phyloP scores from a whole-genome alignment of 2,113 vertebrate genomes.

The Anoura caudifer region DNA sequence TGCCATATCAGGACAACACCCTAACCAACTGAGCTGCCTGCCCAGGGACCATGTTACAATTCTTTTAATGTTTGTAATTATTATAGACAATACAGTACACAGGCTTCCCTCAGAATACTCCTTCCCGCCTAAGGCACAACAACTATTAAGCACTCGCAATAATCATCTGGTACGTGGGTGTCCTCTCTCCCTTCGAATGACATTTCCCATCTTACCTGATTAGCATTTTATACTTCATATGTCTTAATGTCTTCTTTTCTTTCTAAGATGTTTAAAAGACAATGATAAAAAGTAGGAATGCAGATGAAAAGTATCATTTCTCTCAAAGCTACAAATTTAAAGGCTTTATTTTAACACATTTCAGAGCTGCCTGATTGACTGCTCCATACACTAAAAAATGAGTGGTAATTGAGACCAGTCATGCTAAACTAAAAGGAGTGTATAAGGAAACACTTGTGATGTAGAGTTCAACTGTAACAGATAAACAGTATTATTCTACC shows the following conservation, averaged over 20 bases:
- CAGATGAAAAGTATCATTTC: conserved; percentile 28
- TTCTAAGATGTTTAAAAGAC: not conserved
- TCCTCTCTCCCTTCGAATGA: conserved; percentile 14
- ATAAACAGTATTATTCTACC: conserved; percentile 59
- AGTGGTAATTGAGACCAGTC: conserved; percentile 53
- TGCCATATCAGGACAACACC: no score
- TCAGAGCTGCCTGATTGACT: conserved; percentile 64
- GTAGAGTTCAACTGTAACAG: conserved; percentile 45
- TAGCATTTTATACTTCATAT: conserved; percentile 40
- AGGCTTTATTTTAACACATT: conserved; percentile 61
- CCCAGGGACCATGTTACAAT: no score
- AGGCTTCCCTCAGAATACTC: not conserved
- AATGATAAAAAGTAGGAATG: conserved; percentile 48
- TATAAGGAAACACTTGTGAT: conserved; percentile 32
- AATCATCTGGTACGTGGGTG: not conserved
- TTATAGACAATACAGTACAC: not conserved
- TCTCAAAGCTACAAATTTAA: conserved; percentile 60
- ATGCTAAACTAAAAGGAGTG: conserved; percentile 57
- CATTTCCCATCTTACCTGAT: conserved; percentile 18
- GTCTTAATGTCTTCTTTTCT: conserved; percentile 40
- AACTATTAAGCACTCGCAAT: conserved; percentile 8
- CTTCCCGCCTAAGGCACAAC: conserved; percentile 23
- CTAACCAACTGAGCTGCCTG: no score
- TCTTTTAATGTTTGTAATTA: not conserved
- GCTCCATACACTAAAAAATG: conserved; percentile 46